A percentile compares a stretch with the other conserved stretches of the same genome.
Conservation (phyloP, 2,113 vertebrate genomes). For the Caracal caracal region DNA sequence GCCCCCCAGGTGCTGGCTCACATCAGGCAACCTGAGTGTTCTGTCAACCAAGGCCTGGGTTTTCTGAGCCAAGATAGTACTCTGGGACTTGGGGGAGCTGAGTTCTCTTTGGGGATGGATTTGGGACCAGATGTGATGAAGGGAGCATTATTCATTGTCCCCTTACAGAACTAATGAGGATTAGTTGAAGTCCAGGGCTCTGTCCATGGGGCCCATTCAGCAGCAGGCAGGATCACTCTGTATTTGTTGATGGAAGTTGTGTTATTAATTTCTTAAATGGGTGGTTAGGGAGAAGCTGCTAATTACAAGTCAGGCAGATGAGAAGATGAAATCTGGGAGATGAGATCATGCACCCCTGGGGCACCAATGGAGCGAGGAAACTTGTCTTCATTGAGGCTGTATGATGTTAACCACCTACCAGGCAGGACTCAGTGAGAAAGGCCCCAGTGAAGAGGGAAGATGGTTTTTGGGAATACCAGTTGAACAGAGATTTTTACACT, state of each 20-base stretch:
- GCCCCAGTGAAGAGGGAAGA: background rate
- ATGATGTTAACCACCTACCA: no score
- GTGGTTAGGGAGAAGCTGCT: background rate
- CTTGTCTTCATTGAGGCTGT: background rate
- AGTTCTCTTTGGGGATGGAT: background rate
- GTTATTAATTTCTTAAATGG: constrained; percentile 35
- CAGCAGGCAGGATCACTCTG: background rate
- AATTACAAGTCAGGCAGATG: background rate
- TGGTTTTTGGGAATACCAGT: background rate
- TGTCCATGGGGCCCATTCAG: background rate
- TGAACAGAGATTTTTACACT: background rate
- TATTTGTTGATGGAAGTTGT: background rate
- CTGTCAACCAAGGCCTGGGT: background rate
- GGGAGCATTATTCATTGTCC: background rate
- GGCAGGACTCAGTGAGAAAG: background rate
- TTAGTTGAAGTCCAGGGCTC: background rate
- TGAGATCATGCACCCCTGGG: background rate
- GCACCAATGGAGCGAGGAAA: background rate
- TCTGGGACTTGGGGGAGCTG: background rate
- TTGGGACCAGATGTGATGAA: background rate
- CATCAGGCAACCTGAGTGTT: background rate
- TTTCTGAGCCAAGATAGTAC: background rate
- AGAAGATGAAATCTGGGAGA: background rate
- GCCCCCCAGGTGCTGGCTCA: background rate
- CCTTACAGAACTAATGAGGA: background rate